phyloP scores from a whole-genome alignment of 2,113 vertebrate species.

The Tonatia bakeri region DNA sequence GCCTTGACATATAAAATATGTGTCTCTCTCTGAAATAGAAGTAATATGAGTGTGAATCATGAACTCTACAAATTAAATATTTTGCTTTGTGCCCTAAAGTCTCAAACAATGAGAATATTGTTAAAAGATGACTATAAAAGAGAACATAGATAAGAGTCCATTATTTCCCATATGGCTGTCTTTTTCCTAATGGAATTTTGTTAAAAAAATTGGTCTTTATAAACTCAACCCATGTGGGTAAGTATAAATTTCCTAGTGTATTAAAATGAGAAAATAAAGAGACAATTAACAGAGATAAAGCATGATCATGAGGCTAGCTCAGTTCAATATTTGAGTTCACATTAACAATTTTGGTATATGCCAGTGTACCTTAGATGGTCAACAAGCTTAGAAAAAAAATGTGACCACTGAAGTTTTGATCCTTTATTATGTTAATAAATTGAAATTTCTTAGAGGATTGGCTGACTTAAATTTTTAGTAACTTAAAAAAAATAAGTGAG shows the following conservation, averaged over 20 bases:
- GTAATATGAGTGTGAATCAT: neutral
- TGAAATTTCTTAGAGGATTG: neutral
- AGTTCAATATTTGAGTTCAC: neutral
- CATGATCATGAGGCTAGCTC: neutral
- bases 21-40: neutral
- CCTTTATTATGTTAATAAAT: neutral
- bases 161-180: neutral
- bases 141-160: neutral
- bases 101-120: conserved; percentile 20
- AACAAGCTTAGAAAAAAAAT: neutral
- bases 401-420: neutral
- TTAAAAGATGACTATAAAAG: neutral
- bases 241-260: neutral
- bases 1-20: neutral
- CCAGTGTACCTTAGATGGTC: neutral
- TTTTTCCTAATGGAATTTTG: conserved; percentile 1
- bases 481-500: neutral
- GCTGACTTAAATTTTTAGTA: neutral
- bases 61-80: neutral
- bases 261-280: neutral
- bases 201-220: neutral
- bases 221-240: neutral
- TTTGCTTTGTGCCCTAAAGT: neutral
- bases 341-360: neutral
- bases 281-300: neutral